Evolutionary conservation across 2,888 invertebrate species (phyloP), one percentile per base, ranked within the genome.

Genomic region (Mongoloraphidia duomilia): DNA sequence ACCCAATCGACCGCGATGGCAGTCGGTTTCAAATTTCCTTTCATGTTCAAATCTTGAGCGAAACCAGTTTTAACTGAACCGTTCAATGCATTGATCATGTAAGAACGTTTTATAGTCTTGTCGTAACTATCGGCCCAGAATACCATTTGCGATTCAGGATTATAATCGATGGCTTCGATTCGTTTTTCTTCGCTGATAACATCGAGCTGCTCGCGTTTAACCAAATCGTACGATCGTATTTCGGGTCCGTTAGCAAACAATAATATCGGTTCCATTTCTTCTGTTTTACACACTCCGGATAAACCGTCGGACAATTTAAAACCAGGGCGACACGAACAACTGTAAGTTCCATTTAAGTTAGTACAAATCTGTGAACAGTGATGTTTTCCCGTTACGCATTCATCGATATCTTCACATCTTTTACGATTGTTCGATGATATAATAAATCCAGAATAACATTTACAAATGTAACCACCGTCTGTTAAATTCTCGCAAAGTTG

Each of bases 101-200:
- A 90, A 0, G 94, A 92, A 1, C 96, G 76, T 64, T 91, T 91
- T 55, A 96, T 91, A 2, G 87, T 86, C 63, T 86, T 84, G 52
- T 90, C 86, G 60, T 87, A 85, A 55, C 87, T 86, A 65, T 97
- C 96, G 0, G 92, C 90, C 95, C 97, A 98, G 72, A 91, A 97
- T 49, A 97, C 72, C 63, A 92, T 87, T 63, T 91, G 86, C 17
- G 74, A 70, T 50, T 75, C 76, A 0, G 89, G 84, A 66, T 95
- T 88, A 60, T 88, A 90, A 66, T 96, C 97, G 46, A 98, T 71
- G 0, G 92, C 88, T 60, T 92, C 87, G 48, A 97, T 87, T 46
- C 93, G 78, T 65, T 88, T 88, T 63, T 95, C 94, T 10, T 86
- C 79, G 0, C 77, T 75, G 42, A 95, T 81, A 1, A 92, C 81